Conservation (phyloP, 1,140 invertebrate species). For the Schlechtendalia chinensis region DNA sequence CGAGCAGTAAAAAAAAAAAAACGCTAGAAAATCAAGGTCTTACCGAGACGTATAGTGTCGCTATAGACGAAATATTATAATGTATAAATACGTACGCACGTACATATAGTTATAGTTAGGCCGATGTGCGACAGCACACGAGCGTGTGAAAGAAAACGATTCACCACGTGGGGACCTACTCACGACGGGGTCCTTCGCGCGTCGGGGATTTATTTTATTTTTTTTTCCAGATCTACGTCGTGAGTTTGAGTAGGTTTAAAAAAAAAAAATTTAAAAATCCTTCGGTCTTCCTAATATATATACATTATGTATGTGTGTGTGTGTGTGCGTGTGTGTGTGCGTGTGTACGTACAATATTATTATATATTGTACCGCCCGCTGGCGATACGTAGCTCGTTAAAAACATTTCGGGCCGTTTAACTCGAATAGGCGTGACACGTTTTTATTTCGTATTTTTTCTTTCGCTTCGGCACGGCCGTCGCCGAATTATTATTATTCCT, state of each 20-base stretch:
- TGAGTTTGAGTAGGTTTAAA: too few species aligned
- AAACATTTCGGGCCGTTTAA: conserved; percentile 34
- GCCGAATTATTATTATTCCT: neutral
- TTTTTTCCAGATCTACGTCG: too few species aligned
- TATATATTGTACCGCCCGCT: neutral
- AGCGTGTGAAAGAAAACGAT: conserved; percentile 4
- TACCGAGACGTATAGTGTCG: too few species aligned
- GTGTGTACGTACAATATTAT: conserved; percentile 4
- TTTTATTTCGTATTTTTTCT: neutral
- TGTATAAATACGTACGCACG: too few species aligned
- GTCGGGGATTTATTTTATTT: too few species aligned
- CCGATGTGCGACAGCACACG: neutral
- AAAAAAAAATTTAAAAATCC: too few species aligned
- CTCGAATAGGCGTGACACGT: conserved; percentile 6
- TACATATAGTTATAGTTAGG: neutral
- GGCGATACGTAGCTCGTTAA: conserved; percentile 23
- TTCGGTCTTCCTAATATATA: too few species aligned
- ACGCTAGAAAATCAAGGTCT: too few species aligned
- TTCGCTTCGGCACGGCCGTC: neutral
- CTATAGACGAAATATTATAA: too few species aligned
- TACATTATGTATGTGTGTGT: too few species aligned
- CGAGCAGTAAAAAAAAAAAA: too few species aligned
- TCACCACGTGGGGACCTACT: neutral
- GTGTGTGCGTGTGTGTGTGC: too few species aligned
- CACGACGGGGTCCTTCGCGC: neutral